Evolutionary conservation across 2,797 vertebrate genomes (phyloP), one percentile per base, ranked within the genome.

Genomic region (Falco cherrug): DNA sequence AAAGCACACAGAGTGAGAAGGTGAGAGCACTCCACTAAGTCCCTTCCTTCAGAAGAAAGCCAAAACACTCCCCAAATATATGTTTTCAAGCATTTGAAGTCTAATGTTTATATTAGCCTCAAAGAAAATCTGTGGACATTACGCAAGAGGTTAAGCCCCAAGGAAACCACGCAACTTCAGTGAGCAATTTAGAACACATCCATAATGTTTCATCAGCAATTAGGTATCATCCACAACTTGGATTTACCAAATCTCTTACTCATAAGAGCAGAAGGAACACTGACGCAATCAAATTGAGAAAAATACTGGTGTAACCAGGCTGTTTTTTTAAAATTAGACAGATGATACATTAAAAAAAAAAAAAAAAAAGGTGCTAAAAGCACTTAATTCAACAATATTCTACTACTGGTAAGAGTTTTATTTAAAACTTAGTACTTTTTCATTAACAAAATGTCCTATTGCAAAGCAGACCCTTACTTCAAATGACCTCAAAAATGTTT

Each of bases 201-300:
- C 2, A 0, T 4, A 35, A 64, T 6, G 89, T 70, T 80, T 67
- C 14, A 5, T 77, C 75, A 89, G 81, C 81, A 68, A 81, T 64
- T 71, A 85, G 43, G 8, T 41, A 75, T 26, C 59, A 82, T 24
- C 74, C 74, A 29, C 85, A 61, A 69, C 47, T 7, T 25, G 71
- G 90, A 80, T 90, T 92, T 77, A 92, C 89, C 78, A 93, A 90
- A 92, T 77, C 68, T 80, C 89, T 94, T 94, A 93, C 61, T 76
- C 67, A 77, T 39, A 80, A 33, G 21, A 85, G 68, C 48, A 81
- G 75, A 91, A 39, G 64, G 84, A 90, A 93, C 74, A 63, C 0
- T 94, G 92, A 95, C 0, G 78, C 89, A 95, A 96, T 60, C 78
- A 73, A 87, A 84, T 18, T 63, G 75, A 92, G 84, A 83, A 93